phyloP scores from a whole-genome alignment of 2,888 invertebrate species.

The Dryadula phaetusa region DNA sequence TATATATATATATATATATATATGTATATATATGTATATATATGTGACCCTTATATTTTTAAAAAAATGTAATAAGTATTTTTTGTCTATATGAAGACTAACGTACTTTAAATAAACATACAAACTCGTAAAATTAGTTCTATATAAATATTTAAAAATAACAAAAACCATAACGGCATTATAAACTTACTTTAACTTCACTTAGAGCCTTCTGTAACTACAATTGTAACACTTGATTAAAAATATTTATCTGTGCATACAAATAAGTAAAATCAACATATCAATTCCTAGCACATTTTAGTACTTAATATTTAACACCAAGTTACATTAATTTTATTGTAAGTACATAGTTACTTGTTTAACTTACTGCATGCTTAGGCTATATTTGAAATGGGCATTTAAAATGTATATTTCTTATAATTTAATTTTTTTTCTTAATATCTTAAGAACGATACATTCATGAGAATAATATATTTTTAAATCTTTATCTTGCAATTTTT shows the following conservation, averaged over 20 bases:
- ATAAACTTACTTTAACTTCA: not conserved
- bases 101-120: not conserved
- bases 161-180: not conserved
- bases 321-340: not conserved
- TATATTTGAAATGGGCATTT: too few species aligned
- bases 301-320: not conserved
- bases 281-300: constrained; percentile 3
- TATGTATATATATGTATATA: too few species aligned
- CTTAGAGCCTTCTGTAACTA: not conserved
- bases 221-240: not conserved
- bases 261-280: not conserved
- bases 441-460: too few species aligned
- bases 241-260: not conserved
- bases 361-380: not conserved
- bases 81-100: not conserved
- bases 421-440: not conserved
- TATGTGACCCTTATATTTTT: too few species aligned
- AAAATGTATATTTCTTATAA: not conserved
- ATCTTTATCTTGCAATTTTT: too few species aligned
- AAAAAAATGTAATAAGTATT: too few species aligned
- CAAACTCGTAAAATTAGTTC: not conserved
- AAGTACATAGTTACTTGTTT: not conserved
- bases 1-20: too few species aligned
- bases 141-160: not conserved
- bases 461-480: too few species aligned